Evolutionary conservation across 2,797 vertebrate species (phyloP).

Genomic region (Labeo calbasu): DNA sequence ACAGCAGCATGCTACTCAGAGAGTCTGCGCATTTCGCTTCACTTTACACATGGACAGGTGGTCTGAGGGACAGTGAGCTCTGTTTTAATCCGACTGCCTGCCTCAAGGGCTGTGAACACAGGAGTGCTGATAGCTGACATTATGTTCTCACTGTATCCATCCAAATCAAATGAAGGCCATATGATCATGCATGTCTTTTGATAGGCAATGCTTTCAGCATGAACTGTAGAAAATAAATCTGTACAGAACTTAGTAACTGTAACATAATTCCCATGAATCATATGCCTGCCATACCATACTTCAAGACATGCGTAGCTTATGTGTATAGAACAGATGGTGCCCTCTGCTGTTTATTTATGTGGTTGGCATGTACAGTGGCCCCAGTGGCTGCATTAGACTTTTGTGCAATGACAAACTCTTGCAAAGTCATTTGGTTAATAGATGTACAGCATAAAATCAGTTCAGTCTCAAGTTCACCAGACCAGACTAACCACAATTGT

Average conservation of each 20-base stretch:
- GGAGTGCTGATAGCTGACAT: slow-evolving; percentile 27
- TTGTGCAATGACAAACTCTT: neutral
- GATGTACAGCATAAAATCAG: neutral
- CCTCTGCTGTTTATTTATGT: slow-evolving; percentile 49
- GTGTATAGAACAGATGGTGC: slow-evolving; percentile 31
- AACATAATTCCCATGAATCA: slow-evolving; percentile 2
- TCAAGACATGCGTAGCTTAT: neutral
- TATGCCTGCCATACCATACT: neutral
- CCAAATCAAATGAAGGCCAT: neutral
- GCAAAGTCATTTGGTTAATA: neutral
- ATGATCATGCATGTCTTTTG: neutral
- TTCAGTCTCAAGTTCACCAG: neutral
- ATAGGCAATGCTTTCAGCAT: neutral
- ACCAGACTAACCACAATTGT: neutral
- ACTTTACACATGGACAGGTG: slow-evolving; percentile 51
- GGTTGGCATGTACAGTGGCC: neutral
- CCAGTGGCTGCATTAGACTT: neutral
- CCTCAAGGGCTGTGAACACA: slow-evolving; percentile 2
- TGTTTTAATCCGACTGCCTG: slow-evolving; percentile 21
- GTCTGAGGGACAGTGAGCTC: slow-evolving; percentile 8
- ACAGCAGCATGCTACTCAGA: slow-evolving; percentile 19
- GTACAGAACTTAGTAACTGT: neutral
- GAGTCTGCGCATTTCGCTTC: slow-evolving; percentile 27
- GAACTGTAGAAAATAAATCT: neutral
- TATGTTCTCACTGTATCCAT: slow-evolving; percentile 24